A percentile compares a stretch with the other conserved stretches of the same genome.
Evolutionary conservation across 2,797 vertebrate genomes (phyloP).

Genomic region (Craterocephalus amniculus): DNA sequence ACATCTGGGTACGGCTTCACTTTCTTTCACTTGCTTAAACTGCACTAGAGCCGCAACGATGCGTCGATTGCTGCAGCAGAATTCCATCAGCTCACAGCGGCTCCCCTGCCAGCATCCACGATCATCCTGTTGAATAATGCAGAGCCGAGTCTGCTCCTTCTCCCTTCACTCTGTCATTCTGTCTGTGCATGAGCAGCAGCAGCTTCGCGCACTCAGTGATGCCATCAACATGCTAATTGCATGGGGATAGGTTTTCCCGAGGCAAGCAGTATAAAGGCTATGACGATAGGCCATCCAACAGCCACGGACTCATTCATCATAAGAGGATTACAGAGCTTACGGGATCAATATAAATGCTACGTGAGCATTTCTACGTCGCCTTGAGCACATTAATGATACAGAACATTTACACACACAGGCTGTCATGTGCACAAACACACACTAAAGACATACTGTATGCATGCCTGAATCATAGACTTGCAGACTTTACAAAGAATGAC

Average conservation of each 20-base stretch:
- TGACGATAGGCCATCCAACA: constrained; percentile 49
- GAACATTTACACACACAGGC: constrained; percentile 56
- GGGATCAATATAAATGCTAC: constrained; percentile 68
- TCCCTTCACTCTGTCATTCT: constrained; percentile 44
- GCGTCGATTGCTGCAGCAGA: constrained; percentile 46
- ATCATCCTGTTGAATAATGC: constrained; percentile 78
- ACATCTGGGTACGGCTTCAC: constrained; percentile 26
- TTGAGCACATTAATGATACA: constrained; percentile 39
- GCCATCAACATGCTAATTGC: constrained; percentile 75
- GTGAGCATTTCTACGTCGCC: constrained; percentile 61
- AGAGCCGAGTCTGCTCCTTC: constrained; percentile 35
- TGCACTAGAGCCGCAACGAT: constrained; percentile 51
- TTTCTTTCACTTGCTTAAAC: constrained; percentile 35
- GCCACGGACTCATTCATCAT: constrained; percentile 66
- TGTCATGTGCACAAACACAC: constrained; percentile 2
- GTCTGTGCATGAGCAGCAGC: constrained; percentile 11
- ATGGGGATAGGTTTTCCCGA: constrained; percentile 54
- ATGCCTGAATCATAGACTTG: constrained; percentile 5
- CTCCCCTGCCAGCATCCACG: constrained; percentile 51
- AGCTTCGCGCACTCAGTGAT: constrained; percentile 20
- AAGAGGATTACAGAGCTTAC: constrained; percentile 60
- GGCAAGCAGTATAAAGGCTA: constrained; percentile 37
- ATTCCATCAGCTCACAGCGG: constrained; percentile 50
- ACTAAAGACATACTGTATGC: too few species aligned
- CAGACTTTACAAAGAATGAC: too few species aligned